Base-by-base conservation (phyloP, 2,797 vertebrate species). In the Loriculus beryllinus region DNA sequence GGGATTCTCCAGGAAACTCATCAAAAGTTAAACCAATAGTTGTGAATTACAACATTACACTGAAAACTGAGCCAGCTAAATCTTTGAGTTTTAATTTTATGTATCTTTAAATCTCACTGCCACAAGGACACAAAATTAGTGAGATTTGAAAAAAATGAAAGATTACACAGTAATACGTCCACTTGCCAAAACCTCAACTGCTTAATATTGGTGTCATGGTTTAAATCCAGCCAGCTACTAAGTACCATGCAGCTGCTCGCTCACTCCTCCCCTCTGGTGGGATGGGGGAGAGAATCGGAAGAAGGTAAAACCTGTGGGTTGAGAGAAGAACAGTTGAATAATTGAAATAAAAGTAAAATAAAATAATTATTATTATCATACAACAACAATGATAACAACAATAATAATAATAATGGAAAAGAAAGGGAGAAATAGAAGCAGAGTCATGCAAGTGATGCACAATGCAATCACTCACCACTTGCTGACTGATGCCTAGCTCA, bases 371-470 rank as follows among this genome's bases (percentile, higher is more conserved):
- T 52, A 52, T 31, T 19, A 12, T 31, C 29, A 52, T 52, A 31
- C 29, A 31, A 19, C 11, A 31, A 19, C 29, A 31, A 52, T 51
- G 10, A 29, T 11, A 52, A 31, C 16, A 51, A 49, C 10, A 49
- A 49, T 9, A 28, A 52, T 19, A 52, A 52, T 28, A 51, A 51
- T 54, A n/a, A 54, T 54, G 31, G 21, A 54, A 54, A n/a, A 31
- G 31, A 21, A 54, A n/a, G n/a, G n/a, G 19, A n/a, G 12, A n/a
- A n/a, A n/a, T n/a, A n/a, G n/a, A n/a, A n/a, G n/a, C n/a, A n/a
- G n/a, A n/a, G n/a, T n/a, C n/a, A n/a, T 6, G 20, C 0, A 0
- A 33, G 23, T 47, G 40, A n/a, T 54, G 31, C 52, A n/a, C 52
- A 54, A 14, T 31, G 21, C 31, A 54, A 54, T 54, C 19, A 54